Evolutionary conservation across 2,113 vertebrate genomes (phyloP).

Genomic region (Tupaia tana): DNA sequence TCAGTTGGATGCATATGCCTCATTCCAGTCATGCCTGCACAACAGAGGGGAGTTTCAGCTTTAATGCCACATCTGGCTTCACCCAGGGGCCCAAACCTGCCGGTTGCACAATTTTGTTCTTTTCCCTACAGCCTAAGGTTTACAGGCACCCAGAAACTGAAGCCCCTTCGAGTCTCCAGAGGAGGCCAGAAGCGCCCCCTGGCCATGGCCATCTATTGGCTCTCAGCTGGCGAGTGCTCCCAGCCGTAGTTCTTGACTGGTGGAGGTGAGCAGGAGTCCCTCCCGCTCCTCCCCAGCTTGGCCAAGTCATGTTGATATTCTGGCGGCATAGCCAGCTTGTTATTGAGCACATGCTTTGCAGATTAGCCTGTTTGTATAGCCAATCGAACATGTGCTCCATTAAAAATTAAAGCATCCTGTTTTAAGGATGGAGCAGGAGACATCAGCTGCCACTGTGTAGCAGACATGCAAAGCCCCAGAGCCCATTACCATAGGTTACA

Average conservation of each 20-base stretch:
- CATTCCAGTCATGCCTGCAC: neutral
- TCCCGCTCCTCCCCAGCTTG: slow-evolving; percentile 68
- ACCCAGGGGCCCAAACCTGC: neutral
- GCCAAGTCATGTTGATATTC: slow-evolving; percentile 87
- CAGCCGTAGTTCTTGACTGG: neutral
- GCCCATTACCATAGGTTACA: slow-evolving; percentile 94
- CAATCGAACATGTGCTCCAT: slow-evolving; percentile 94
- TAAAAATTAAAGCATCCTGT: slow-evolving; percentile 94
- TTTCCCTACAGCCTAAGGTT: neutral
- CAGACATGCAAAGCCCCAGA: slow-evolving; percentile 91
- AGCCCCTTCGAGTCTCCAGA: neutral
- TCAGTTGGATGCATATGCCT: neutral
- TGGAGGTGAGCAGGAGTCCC: slow-evolving; percentile 63
- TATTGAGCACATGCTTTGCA: slow-evolving; percentile 93
- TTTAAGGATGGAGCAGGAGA: slow-evolving; percentile 91
- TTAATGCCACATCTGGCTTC: slow-evolving; percentile 66
- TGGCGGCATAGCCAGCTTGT: slow-evolving; percentile 87
- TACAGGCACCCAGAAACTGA: neutral
- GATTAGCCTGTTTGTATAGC: slow-evolving; percentile 95
- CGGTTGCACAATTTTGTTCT: neutral
- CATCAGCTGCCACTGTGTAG: slow-evolving; percentile 90
- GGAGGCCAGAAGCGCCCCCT: slow-evolving; percentile 65
- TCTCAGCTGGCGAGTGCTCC: slow-evolving; percentile 47
- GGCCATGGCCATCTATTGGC: slow-evolving; percentile 61
- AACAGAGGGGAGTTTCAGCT: slow-evolving; percentile 25